These are phyloP conservation scores for Micromys minutus DNA, from an alignment of 2,113 vertebrate genomes.

Conservation along the genomic window DNA sequence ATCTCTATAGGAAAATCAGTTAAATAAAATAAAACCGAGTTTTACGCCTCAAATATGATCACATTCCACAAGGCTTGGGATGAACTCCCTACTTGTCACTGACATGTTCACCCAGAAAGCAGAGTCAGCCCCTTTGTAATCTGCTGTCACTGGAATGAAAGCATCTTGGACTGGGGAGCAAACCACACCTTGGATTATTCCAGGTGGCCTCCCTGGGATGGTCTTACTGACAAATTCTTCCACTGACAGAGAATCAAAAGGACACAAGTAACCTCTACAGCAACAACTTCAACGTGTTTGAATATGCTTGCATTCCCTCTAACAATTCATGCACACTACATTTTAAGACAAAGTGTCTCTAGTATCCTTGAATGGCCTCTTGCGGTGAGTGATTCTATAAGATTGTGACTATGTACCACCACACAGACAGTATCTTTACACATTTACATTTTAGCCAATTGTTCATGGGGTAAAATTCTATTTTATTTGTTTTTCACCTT, in stretches of 20 bases:
- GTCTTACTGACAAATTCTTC: constrained; percentile 15
- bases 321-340: background rate
- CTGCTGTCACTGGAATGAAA: background rate
- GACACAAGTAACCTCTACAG: background rate
- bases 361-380: background rate
- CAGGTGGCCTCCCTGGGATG: background rate
- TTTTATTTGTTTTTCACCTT: background rate
- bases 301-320: background rate
- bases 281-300: background rate
- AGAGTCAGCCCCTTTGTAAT: background rate
- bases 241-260: constrained; percentile 4
- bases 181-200: background rate
- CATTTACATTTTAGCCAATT: background rate
- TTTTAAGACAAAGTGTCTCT: background rate
- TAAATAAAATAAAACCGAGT: background rate
- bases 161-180: background rate
- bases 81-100: background rate
- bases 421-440: background rate
- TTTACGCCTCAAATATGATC: background rate
- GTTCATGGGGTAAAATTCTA: constrained; percentile 10
- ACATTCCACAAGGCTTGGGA: background rate
- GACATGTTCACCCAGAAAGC: background rate
- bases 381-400: background rate
- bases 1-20: background rate
- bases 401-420: background rate